Evolutionary conservation across 2,113 vertebrate genomes (phyloP), one percentile per base, ranked within the genome.

Genomic region (Arenaria interpres): DNA sequence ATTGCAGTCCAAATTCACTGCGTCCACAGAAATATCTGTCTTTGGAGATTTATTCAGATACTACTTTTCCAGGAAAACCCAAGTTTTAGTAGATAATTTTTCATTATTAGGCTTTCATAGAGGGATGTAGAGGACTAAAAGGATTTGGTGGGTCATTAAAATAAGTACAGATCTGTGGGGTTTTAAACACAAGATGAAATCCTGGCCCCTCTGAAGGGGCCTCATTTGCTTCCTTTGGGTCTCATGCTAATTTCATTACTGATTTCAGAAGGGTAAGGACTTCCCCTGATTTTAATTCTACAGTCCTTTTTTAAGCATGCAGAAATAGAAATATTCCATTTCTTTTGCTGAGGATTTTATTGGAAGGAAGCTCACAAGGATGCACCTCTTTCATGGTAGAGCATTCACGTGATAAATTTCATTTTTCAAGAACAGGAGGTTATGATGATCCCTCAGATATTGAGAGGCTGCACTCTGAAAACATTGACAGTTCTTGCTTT

Each of bases 101-200:
- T 95, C 57, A 82, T 93, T 90, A 76, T 82, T 79, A 75, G 66
- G 35, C n/a, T 91, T 95, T 87, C 19, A 12, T 63, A n/a, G 71
- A 77, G 19, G 53, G 71, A 89, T 92, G 53, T 53, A 75, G 39
- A 67, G 28, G 77, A 41, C 89, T 93, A 64, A 85, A 91, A 95
- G 56, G 78, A 83, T 95, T 93, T 88, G 32, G 10, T 68, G 21
- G 12, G 45, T 78, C 73, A 72, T 79, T 78, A 89, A 90, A 90
- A 68, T 73, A 88, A 91, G n/a, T 64, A 53, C 57, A 77, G 69
- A 67, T 85, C 46, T 84, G 51, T 68, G 79, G 62, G 50, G 21
- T 90, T 96, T 93, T 79, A 93, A 96, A 87, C 50, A 74, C n/a
- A 72, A 85, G 56, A 41, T 88, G 27, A 95, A 97, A 88, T 91